Base-by-base conservation (phyloP, 2,113 vertebrate species). In the Amphilophus citrinellus region DNA sequence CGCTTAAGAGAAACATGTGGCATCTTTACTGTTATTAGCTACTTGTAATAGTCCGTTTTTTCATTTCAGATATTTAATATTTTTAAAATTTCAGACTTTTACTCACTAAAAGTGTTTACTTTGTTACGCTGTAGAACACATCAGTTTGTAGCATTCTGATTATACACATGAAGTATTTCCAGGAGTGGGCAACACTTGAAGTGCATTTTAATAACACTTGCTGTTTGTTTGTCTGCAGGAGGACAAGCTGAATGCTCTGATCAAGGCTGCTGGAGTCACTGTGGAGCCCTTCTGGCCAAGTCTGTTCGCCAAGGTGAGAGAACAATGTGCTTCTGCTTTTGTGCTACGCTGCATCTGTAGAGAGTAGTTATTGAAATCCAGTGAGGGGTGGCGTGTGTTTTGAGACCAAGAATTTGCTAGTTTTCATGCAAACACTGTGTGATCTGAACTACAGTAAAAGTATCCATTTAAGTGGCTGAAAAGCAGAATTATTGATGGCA, bases 211-310 rank as follows among this genome's bases (percentile, higher is more conserved):
- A 0, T 79, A 56, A 56, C 20, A 30, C 10, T 56, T 10, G 18
- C 1, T n/a, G 6, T 13, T 76, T 85, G 0, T 89, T 4, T 89
- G 20, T 91, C 3, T 91, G 35, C 10, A 98, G 97, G 97, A 97
- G 94, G 97, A 98, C 93, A 98, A 98, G 92, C 96, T 97, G 92
- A 96, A 96, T 62, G 97, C 97, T 9, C 96, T 98, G 83, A 97
- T 97, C 87, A 97, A 97, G 91, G 96, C 97, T 24, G 97, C 97
- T 0, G 96, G 96, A 76, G 97, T 97, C 78, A 96, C 90, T 1
- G 96, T 97, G 37, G 97, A 98, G 62, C 97, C 97, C 7, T 98
- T 97, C 93, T 98, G 97, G 97, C 97, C 97, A 17, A 95, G 96
- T 81, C 95, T 98, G 20, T 98, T 98, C 37, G 97, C 98, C 68